Evolutionary conservation across 1,140 invertebrate genomes (phyloP).

Genomic region (Drosophila arawakana): DNA sequence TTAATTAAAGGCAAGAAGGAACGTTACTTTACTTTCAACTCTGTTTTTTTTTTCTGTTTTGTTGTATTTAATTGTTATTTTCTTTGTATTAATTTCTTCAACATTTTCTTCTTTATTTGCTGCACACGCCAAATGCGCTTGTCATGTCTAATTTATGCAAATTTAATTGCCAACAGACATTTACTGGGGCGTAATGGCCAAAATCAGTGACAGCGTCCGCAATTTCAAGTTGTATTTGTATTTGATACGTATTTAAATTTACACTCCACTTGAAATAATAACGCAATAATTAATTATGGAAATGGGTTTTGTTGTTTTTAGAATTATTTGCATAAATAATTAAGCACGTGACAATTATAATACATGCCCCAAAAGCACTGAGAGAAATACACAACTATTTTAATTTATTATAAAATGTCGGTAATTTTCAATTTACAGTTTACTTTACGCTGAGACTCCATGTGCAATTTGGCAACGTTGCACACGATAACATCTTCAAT

Average conservation of each 20-base stretch:
- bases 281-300: conserved; percentile 34
- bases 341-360: conserved; percentile 17
- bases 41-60: not conserved
- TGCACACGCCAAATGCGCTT: conserved; percentile 47
- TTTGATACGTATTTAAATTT: conserved; percentile 2
- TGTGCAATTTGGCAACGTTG: conserved; percentile 39
- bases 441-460: not conserved
- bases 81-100: conserved; percentile 11
- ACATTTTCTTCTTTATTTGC: conserved; percentile 16
- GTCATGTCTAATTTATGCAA: conserved; percentile 72
- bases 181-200: conserved; percentile 32
- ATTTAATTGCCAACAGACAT: conserved; percentile 72
- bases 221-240: not conserved
- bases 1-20: conserved; percentile 47
- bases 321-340: conserved; percentile 30
- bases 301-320: conserved; percentile 17
- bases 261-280: conserved; percentile 12
- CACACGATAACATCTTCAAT: not conserved
- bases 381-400: not conserved
- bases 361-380: not conserved
- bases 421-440: not conserved
- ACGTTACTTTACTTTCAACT: conserved; percentile 31
- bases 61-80: conserved; percentile 11
- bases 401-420: not conserved
- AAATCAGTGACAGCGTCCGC: not conserved